Evolutionary conservation across 2,113 vertebrate species (phyloP), one percentile per base, ranked within the genome.

Genomic region (Tyrannus savana): DNA sequence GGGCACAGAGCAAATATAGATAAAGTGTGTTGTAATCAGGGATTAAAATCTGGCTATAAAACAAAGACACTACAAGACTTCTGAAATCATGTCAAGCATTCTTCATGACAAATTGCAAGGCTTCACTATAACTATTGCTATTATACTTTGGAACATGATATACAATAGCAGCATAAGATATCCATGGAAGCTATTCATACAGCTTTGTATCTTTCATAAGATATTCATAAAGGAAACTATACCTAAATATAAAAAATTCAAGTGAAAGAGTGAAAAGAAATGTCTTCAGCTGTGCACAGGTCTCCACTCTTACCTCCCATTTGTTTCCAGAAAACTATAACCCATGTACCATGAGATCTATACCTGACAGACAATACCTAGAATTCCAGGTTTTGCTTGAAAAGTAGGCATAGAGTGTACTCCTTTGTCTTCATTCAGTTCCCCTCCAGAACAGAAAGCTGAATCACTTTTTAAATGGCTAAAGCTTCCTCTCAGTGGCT

Each of bases 271-370:
- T 35, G 9, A 76, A 77, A 84, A 59, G 63, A 60, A 33, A 5
- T 2, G 10, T 3, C 21, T 33, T 15, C 39, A 8, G 0, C 4
- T 60, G 10, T 66, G 5, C 10, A 24, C 37, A 10, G 6, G 0
- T 83, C 23, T 55, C 30, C 19, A 46, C 7, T 46, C 5, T 14
- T 58, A 39, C 23, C 9, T 12, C 18, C 11, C 3, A 2, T 35
- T 74, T 73, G 1, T 84, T 91, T 69, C 25, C 31, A 66, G 46
- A 28, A 69, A 76, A 59, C 33, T 6, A 5, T 30, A 76, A 13
- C 24, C 72, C 30, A 42, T 3, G 0, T 67, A 30, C 12, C 12
- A 37, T 15, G 7, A 90, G 5, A 6, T 82, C 60, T 72, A 33
- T 12, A 58, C 6, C 6, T 53, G 17, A 47, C 17, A 74, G 28